phyloP scores from a whole-genome alignment of 2,113 vertebrate genomes.

The Oceanites oceanicus region DNA sequence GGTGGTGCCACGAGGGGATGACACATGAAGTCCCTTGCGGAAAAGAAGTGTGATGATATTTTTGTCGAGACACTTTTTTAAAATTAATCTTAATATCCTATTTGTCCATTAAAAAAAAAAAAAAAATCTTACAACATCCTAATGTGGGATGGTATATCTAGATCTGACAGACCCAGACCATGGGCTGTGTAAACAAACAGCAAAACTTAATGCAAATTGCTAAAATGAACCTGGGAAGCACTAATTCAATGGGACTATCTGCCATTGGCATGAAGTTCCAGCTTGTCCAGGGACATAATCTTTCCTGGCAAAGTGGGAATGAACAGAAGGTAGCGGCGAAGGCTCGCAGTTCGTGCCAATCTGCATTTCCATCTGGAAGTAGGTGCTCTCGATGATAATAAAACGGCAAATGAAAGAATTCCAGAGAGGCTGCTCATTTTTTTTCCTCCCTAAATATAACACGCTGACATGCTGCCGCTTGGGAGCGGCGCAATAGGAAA shows the following conservation, averaged over 20 bases:
- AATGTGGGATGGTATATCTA: accelerated
- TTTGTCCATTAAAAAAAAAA: neutral
- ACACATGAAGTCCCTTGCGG: neutral
- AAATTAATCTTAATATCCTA: neutral
- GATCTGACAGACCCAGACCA: neutral
- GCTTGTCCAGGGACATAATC: conserved; percentile 16
- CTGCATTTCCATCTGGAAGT: conserved; percentile 61
- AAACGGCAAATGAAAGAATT: conserved; percentile 8
- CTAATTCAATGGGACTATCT: conserved; percentile 43
- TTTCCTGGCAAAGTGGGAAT: conserved; percentile 38
- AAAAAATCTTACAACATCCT: too few species aligned
- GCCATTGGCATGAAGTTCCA: conserved; percentile 2
- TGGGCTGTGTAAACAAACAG: neutral
- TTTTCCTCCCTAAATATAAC: neutral
- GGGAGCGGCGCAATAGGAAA: neutral
- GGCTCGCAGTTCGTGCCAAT: neutral
- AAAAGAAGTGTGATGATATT: neutral
- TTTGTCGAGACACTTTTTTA: neutral
- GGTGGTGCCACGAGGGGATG: neutral
- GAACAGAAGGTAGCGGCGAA: conserved; percentile 58
- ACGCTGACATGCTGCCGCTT: neutral
- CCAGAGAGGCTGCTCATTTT: conserved; percentile 4
- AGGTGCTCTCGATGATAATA: neutral
- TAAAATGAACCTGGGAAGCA: neutral
- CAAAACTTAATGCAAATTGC: neutral